A percentile compares a stretch with the other conserved stretches of the same genome.
phyloP scores from a whole-genome alignment of 35 echinoderm and acorn worm genomes.

The Hemicentrotus pulcherrimus region DNA sequence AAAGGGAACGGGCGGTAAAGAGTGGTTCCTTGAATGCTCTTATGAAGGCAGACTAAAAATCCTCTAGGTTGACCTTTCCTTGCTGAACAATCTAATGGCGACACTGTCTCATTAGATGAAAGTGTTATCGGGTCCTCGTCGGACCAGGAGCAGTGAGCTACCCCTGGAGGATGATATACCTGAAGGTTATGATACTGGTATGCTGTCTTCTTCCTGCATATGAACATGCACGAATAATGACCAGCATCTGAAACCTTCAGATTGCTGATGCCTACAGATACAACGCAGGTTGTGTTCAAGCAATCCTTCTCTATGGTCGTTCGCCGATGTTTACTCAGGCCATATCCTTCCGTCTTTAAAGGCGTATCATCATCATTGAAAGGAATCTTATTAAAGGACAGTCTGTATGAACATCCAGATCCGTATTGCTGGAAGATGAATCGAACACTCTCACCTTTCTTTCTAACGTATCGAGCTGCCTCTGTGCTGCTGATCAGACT shows the following conservation, averaged over 20 bases:
- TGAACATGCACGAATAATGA: background rate
- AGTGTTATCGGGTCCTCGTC: background rate
- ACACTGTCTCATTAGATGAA: background rate
- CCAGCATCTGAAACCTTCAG: background rate
- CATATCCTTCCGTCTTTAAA: background rate
- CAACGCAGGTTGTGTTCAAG: background rate
- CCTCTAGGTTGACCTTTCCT: background rate
- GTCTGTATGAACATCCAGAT: background rate
- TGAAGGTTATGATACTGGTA: background rate
- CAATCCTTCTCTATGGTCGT: background rate
- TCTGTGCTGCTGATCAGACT: background rate
- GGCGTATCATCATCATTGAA: background rate
- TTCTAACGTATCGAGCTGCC: background rate
- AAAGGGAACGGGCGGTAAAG: background rate
- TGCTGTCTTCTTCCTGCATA: background rate
- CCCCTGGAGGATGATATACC: too few species aligned
- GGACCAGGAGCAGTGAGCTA: background rate
- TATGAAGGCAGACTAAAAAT: background rate
- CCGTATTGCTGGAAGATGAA: background rate
- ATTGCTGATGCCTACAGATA: background rate
- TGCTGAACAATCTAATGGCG: background rate
- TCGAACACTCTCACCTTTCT: background rate
- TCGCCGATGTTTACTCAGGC: background rate
- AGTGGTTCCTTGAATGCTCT: background rate
- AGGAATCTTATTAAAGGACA: background rate